Percentiles rank a stretch among this genome's conserved stretches.
phyloP scores from a whole-genome alignment of 2,113 vertebrate species.

The Microtus richardsoni region DNA sequence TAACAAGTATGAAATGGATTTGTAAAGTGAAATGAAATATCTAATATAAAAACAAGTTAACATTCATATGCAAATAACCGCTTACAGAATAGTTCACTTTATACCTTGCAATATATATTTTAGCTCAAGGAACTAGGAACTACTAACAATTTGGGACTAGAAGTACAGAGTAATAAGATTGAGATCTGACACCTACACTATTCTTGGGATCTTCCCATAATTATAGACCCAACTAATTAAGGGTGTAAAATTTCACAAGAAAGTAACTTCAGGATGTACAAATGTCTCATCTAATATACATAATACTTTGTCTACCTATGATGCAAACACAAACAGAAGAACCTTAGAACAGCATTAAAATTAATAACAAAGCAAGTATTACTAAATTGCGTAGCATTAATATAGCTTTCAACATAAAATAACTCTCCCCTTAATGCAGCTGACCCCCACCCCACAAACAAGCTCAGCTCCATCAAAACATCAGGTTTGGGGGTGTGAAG shows the following conservation, averaged over 20 bases:
- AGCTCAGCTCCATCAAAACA: not conserved
- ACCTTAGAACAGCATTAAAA: slow-evolving; percentile 59
- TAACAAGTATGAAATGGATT: slow-evolving; percentile 89
- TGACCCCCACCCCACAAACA: slow-evolving; percentile 27
- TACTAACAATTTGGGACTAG: not conserved
- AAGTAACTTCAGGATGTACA: slow-evolving; percentile 57
- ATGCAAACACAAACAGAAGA: not conserved
- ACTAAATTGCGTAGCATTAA: not conserved
- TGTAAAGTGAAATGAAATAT: slow-evolving; percentile 86
- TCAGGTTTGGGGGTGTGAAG: slow-evolving; percentile 3
- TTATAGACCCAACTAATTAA: slow-evolving; percentile 62
- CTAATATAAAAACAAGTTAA: slow-evolving; percentile 76
- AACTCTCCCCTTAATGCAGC: not conserved
- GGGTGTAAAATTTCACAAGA: slow-evolving; percentile 45
- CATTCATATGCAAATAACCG: slow-evolving; percentile 78
- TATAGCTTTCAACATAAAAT: slow-evolving; percentile 2
- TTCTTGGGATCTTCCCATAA: slow-evolving; percentile 51
- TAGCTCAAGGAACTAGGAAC: slow-evolving; percentile 40
- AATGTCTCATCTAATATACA: slow-evolving; percentile 42
- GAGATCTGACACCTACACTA: slow-evolving; percentile 42
- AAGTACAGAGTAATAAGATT: not conserved
- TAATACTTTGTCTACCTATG: slow-evolving; percentile 15
- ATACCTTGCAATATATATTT: not conserved
- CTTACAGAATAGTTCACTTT: slow-evolving; percentile 61
- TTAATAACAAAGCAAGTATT: slow-evolving; percentile 25